These are phyloP conservation scores for Melanerpes aurifrons DNA, from an alignment of 2,113 vertebrate genomes.

Conservation along the genomic window DNA sequence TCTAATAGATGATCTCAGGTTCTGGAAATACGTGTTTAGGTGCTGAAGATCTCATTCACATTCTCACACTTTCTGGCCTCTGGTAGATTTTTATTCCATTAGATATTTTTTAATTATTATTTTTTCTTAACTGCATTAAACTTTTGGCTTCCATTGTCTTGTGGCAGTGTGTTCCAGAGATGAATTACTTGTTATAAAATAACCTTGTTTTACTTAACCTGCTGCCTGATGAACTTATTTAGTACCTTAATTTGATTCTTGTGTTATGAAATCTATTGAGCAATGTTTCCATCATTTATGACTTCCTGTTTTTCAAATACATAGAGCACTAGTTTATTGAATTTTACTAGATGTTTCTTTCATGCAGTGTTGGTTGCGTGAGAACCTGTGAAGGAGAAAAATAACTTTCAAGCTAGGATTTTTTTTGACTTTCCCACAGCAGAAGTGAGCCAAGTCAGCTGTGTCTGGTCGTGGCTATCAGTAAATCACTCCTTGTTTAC, in stretches of 20 bases:
- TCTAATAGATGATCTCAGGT: neutral
- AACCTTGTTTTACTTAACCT: neutral
- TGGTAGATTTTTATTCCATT: neutral
- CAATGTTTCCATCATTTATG: neutral
- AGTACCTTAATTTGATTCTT: neutral
- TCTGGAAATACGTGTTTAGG: neutral
- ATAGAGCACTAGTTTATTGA: neutral
- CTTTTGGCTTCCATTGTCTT: neutral
- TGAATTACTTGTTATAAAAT: neutral
- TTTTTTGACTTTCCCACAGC: neutral
- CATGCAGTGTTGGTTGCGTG: neutral
- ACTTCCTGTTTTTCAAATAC: neutral
- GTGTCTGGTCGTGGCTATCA: neutral
- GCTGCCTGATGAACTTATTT: neutral
- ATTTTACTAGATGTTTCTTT: neutral
- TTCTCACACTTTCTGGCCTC: neutral
- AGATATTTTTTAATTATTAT: neutral
- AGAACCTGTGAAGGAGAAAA: neutral
- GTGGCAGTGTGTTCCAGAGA: neutral
- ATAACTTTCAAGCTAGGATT: neutral
- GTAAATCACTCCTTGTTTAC: neutral
- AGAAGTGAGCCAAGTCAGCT: neutral
- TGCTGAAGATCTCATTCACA: neutral
- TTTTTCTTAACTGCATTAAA: neutral
- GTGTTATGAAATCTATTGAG: neutral